These are phyloP conservation scores for Iphiclides podalirius DNA, from an alignment of 2,888 invertebrate genomes.

Conservation along the genomic window DNA sequence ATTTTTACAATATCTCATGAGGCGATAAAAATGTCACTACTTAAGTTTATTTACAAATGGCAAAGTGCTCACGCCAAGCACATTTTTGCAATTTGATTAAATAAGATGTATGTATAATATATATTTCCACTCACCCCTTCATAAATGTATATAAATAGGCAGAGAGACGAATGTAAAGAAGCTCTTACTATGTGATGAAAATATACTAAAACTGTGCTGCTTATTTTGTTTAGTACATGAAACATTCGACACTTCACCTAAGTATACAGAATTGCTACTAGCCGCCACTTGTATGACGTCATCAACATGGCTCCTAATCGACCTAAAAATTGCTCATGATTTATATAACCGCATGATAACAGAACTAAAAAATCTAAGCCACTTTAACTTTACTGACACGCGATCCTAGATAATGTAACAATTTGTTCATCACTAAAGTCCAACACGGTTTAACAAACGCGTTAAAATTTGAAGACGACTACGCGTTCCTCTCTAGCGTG, in stretches of 20 bases:
- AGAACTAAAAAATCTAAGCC: no score
- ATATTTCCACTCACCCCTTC: neutral
- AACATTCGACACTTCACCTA: neutral
- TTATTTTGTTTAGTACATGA: neutral
- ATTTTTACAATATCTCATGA: conserved; percentile 38
- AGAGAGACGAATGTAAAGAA: neutral
- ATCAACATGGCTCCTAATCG: neutral
- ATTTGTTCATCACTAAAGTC: neutral
- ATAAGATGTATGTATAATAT: no score
- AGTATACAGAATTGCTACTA: neutral
- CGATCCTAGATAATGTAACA: no score
- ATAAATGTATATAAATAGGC: neutral
- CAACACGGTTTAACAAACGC: neutral
- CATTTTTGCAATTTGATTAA: conserved; percentile 6
- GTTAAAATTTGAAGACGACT: conserved; percentile 39
- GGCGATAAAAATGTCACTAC: conserved; percentile 30
- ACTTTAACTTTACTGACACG: no score
- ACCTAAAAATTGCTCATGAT: conserved; percentile 1
- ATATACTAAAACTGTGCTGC: neutral
- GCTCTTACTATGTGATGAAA: neutral
- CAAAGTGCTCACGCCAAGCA: conserved; percentile 22
- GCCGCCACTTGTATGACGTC: neutral
- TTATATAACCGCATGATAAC: neutral
- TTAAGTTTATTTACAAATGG: conserved; percentile 25
- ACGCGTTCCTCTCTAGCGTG: conserved; percentile 26